Evolutionary conservation across 2,888 invertebrate species (phyloP), one percentile per base, ranked within the genome.

Genomic region (Netelia inedita): DNA sequence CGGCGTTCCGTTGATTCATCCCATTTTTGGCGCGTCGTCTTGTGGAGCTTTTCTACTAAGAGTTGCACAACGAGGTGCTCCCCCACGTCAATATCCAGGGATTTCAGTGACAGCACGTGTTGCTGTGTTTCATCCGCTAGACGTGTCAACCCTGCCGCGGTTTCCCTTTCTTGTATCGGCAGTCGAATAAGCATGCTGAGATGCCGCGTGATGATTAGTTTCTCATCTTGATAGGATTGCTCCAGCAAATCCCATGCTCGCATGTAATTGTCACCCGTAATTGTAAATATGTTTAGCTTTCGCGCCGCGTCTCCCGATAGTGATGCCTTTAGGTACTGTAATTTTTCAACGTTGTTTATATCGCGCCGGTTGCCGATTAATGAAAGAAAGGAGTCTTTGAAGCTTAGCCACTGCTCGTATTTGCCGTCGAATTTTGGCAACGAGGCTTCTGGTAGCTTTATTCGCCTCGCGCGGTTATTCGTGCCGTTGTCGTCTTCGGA

Each of bases 201-300:
- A 50, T 86, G 82, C 11, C 35, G 35, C 19, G 61, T 50, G 14
- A 86, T 82, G 11, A 86, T 79, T 2, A 76, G 43, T n/a, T 41
- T 55, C 19, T 82, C 73, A 43, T 84, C 63, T 50, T 78, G 78
- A 46, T 81, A 83, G 2, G 55, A 63, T 9, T 63, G 16, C 69
- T 79, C 50, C 14, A 83, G 50, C n/a, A 79, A 28, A 11, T 81
- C 21, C 83, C 83, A 84, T 57, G 80, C 81, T 50, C 55, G 41
- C n/a, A 46, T 41, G 43, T 84, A 84, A 50, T 84, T 84, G 55
- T 57, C 75, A 11, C 28, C 57, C 2, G 76, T 66, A n/a, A 74
- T 69, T 59, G 41, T 28, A 19, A 81, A 81, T 11, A 68, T 74
- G 55, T 73, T 43, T 1, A 79, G 76, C n/a, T 78, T 46, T 65